These are phyloP conservation scores for Trachelus iudaicus DNA, from an alignment of 2,888 invertebrate genomes.

Conservation along the genomic window DNA sequence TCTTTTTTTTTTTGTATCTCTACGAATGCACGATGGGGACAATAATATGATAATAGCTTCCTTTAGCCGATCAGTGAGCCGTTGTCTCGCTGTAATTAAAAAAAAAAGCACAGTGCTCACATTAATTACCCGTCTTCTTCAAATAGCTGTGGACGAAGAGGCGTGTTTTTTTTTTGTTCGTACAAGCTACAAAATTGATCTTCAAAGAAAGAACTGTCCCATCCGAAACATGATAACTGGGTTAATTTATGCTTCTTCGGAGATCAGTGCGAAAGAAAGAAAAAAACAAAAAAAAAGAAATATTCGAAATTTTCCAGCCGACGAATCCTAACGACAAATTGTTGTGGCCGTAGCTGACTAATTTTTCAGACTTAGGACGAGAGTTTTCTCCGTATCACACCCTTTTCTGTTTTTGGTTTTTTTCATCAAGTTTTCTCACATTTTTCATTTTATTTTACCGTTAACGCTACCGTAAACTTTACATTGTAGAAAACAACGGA, in stretches of 20 bases:
- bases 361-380: neutral
- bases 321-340: neutral
- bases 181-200: too few species aligned
- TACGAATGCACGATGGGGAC: constrained; percentile 42
- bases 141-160: constrained; percentile 6
- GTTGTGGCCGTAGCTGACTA: neutral
- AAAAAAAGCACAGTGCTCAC: constrained; percentile 27
- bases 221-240: neutral
- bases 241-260: neutral
- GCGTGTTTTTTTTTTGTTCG: constrained; percentile 12
- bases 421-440: constrained; percentile 9
- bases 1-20: neutral
- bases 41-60: constrained; percentile 58
- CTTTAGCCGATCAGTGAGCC: constrained; percentile 63
- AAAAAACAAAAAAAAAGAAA: neutral
- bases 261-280: neutral
- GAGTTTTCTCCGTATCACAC: neutral
- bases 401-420: neutral
- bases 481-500: constrained; percentile 56
- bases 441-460: constrained; percentile 8
- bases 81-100: constrained; percentile 65
- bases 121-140: neutral
- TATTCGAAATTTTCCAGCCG: neutral
- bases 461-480: constrained; percentile 61
- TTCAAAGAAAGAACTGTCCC: neutral